Conservation (phyloP, 2,113 vertebrate genomes). For the Melanostigma gelatinosum region DNA sequence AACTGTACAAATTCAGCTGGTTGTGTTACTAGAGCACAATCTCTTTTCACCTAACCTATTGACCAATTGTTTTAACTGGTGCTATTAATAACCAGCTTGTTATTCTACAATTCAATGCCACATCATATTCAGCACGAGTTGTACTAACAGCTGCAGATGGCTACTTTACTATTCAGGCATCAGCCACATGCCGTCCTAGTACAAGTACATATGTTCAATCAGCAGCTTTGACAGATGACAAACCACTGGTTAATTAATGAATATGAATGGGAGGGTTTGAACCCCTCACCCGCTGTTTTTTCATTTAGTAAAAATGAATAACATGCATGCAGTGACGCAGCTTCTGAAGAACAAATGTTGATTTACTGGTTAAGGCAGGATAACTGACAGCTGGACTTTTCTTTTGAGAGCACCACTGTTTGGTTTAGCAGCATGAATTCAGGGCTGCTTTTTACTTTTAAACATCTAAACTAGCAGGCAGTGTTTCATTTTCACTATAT, state of each 20-base stretch:
- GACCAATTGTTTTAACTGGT: background rate
- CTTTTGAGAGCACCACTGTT: background rate
- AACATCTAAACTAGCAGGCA: background rate
- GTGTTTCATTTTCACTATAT: background rate
- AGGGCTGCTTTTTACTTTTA: background rate
- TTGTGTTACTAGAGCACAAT: background rate
- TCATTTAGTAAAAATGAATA: background rate
- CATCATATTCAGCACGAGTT: background rate
- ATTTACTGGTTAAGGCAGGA: background rate
- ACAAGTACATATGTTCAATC: background rate
- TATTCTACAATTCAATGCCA: background rate
- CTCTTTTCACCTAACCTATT: background rate
- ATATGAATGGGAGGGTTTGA: background rate
- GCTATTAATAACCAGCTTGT: slow-evolving; percentile 9
- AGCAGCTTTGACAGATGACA: slow-evolving; percentile 23
- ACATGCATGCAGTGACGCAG: background rate
- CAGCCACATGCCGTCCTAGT: slow-evolving; percentile 12
- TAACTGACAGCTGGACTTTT: slow-evolving; percentile 7
- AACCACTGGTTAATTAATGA: slow-evolving; percentile 30
- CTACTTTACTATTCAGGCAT: slow-evolving; percentile 19
- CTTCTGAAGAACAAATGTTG: background rate
- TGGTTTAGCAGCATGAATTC: background rate
- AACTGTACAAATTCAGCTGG: slow-evolving; percentile 8
- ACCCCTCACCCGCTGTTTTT: background rate
- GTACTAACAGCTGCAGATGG: slow-evolving; percentile 18